Conservation (phyloP, 2,888 invertebrate genomes). For the Smittia aterrima region DNA sequence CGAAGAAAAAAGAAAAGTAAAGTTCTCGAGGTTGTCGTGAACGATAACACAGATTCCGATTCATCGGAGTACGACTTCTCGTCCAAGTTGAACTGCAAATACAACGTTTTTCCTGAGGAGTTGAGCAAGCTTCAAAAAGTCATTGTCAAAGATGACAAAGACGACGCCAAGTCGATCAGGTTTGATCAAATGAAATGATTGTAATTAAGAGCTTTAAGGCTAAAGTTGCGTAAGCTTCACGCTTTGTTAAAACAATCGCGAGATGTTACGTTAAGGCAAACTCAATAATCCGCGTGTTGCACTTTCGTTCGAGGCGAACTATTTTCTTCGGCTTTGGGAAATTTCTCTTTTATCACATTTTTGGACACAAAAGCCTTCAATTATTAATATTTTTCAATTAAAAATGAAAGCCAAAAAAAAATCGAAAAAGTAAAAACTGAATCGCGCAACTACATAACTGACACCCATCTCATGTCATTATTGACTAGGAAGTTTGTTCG, state of each 20-base stretch:
- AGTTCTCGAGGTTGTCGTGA: neutral
- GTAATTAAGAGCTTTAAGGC: too few relatives aligned
- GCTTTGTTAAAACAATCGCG: too few relatives aligned
- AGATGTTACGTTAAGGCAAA: too few relatives aligned
- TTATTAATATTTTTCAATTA: neutral
- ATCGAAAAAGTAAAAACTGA: neutral
- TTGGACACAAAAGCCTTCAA: neutral
- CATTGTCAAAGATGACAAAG: neutral
- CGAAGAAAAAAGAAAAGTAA: constrained; percentile 30
- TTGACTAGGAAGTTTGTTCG: neutral
- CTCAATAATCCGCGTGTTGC: too few relatives aligned
- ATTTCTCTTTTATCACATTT: constrained; percentile 1
- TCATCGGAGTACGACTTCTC: constrained; percentile 31
- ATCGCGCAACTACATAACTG: neutral
- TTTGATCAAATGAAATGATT: neutral
- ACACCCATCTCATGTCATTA: neutral
- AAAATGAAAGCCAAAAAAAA: constrained; percentile 1
- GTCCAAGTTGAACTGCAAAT: constrained; percentile 29
- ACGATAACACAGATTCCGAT: constrained; percentile 16
- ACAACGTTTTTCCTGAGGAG: constrained; percentile 2
- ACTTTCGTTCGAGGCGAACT: too few relatives aligned
- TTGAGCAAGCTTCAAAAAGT: neutral
- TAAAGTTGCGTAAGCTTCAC: too few relatives aligned
- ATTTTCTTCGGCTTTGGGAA: neutral
- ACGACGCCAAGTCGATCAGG: neutral